phyloP scores from a whole-genome alignment of 2,797 vertebrate genomes.

The Pitangus sulphuratus region DNA sequence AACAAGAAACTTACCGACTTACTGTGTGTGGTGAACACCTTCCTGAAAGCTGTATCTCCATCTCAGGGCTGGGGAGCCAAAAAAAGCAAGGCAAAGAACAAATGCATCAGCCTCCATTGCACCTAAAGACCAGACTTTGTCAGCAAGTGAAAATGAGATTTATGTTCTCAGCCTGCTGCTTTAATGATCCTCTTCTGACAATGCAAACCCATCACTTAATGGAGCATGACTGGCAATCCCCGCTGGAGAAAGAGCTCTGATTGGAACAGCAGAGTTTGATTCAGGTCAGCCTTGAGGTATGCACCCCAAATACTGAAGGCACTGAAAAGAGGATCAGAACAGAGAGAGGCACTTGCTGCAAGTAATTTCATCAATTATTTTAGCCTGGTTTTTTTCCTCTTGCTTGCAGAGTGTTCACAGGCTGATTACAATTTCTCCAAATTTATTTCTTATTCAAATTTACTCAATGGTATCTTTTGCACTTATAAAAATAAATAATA shows the following conservation, averaged over 20 bases:
- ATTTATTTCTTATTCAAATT: constrained; percentile 56
- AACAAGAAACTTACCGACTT: not conserved
- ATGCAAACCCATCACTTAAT: not conserved
- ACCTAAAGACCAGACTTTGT: not conserved
- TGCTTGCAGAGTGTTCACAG: constrained; percentile 17
- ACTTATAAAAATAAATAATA: constrained; percentile 52
- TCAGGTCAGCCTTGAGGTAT: constrained; percentile 11
- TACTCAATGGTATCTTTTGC: not conserved
- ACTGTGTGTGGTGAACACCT: not conserved
- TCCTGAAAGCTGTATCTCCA: not conserved
- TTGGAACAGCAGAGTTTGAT: constrained; percentile 20
- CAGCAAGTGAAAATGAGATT: constrained; percentile 13
- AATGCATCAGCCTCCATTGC: not conserved
- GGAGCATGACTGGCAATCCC: not conserved
- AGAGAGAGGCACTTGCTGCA: not conserved
- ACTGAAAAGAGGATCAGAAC: not conserved
- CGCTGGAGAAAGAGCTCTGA: not conserved
- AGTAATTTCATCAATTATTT: constrained; percentile 42
- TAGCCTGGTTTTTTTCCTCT: not conserved
- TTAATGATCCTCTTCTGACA: not conserved
- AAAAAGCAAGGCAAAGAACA: not conserved
- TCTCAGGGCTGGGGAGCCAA: not conserved
- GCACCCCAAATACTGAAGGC: not conserved
- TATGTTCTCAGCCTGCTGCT: not conserved
- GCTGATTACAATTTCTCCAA: constrained; percentile 35